phyloP scores from a whole-genome alignment of 2,113 vertebrate genomes.

The Ceyx margarethae region DNA sequence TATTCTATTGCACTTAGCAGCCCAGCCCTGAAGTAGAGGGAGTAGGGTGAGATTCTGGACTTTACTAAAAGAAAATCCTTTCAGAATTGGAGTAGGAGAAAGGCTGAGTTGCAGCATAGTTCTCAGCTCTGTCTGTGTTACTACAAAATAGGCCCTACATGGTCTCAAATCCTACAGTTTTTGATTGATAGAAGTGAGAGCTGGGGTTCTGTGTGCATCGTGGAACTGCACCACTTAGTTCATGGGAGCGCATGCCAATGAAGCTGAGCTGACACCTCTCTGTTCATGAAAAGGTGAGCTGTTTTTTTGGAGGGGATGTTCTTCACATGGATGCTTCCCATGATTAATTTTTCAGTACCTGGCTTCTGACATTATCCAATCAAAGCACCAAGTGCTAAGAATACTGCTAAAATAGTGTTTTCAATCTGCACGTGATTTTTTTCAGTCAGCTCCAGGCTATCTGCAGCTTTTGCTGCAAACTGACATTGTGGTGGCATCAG shows the following conservation, averaged over 20 bases:
- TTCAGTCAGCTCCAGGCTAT: neutral
- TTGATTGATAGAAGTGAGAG: neutral
- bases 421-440: neutral
- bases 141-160: neutral
- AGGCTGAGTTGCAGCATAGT: neutral
- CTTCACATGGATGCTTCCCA: neutral
- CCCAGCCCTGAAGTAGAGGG: neutral
- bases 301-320: accelerated
- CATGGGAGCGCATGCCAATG: neutral
- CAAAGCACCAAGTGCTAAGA: neutral
- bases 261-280: neutral
- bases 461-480: neutral
- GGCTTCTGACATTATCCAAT: neutral
- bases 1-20: neutral
- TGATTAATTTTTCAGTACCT: neutral
- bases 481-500: neutral
- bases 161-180: neutral
- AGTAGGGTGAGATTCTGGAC: neutral
- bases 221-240: neutral
- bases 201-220: neutral
- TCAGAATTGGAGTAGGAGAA: neutral
- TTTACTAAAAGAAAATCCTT: neutral
- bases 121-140: neutral
- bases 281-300: neutral
- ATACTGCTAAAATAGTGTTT: neutral